Evolutionary conservation across 92 coral and sea anemone species (phyloP), one percentile per base, ranked within the genome.

Genomic region (Porites cylindrica): DNA sequence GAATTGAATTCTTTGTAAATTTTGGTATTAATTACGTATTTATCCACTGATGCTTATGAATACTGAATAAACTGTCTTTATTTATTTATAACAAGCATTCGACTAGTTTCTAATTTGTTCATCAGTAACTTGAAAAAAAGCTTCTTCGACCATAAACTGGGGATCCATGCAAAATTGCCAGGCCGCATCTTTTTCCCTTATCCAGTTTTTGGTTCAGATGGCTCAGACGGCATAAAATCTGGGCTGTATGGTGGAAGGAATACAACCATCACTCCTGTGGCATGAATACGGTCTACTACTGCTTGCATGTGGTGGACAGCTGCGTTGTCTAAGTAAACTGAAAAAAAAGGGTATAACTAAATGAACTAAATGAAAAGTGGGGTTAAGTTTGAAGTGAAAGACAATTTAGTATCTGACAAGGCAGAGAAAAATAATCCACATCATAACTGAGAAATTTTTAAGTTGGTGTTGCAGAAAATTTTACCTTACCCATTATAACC

Each of bases 121-220:
- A 72, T 72, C 77, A 38, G 59, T 13, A 32, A 51, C 59, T 72
- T 72, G 77, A 38, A 72, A 24, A 72, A 72, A 72, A 10, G 77
- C 77, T 72, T 72, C 59, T 38, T 32, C 52, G 3, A 29, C 32
- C 32, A 29, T 29, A 29, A 29, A 1, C 2, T 29, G 32, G 32
- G 32, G 32, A 29, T 29, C 32, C 32, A 29, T 29, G 32, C 32
- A 29, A 29, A 29, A 1, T 29, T 29, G 32, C 32, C 32, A 72
- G 20, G 77, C 77, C 77, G 29, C 77, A 72, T 72, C 77, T 18
- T 32, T 72, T 24, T 72, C 77, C 59, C 77, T 72, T 38, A 72
- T 72, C 77, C 77, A 72, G 1, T 51, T 72, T 51, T 72, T 72
- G 52, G 77, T 72, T 72, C 29, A 24, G 18, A 51, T 51, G 59